Base-by-base conservation (phyloP, 2,888 invertebrate species). In the Chironomus riparius region DNA sequence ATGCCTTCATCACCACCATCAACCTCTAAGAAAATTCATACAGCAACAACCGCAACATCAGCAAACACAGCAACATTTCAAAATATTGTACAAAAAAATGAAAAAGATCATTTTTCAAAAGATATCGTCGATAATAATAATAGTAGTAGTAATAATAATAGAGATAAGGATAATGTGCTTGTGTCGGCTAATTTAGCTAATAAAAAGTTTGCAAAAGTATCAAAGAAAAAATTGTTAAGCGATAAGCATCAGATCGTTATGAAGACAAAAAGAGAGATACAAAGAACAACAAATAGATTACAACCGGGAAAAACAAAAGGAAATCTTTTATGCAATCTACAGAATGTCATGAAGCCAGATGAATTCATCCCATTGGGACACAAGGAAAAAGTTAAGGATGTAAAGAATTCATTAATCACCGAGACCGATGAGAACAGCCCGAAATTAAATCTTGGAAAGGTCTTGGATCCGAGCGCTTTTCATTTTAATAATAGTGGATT, bases 221-320 rank as follows among this genome's bases (percentile, higher is more conserved):
- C 6, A 83, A 83, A 48, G 48, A 71, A 7, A 47, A 61, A 65
- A 28, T 7, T 48, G n/a, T 6, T 82, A 13, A 85, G 85, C 78
- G 85, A 84, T 74, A 85, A 84, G 71, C 78, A 83, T 10, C 80
- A 82, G 4, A 76, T 76, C 15, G 81, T 81, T 79, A 86, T 80
- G 80, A 88, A 87, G 80, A 85, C 90, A 78, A 82, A 86, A 38
- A 7, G 38, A 78, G 86, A 91, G 77, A 93, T 93, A 83, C 86
- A 92, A 77, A 87, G 93, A 78, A 93, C 93, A 0, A 94, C 94
- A 79, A 93, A 94, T 79, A 87, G 94, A 76, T 83, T 94, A 72
- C 94, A 94, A 80, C 93, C 93, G 0, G 94, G 94, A 0, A 94
- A 94, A 83, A 91, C 93, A 80, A 94, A 94, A 85, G 94, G 94